These are phyloP conservation scores for Synergus itoensis DNA, from an alignment of 2,888 invertebrate genomes.

Conservation along the genomic window DNA sequence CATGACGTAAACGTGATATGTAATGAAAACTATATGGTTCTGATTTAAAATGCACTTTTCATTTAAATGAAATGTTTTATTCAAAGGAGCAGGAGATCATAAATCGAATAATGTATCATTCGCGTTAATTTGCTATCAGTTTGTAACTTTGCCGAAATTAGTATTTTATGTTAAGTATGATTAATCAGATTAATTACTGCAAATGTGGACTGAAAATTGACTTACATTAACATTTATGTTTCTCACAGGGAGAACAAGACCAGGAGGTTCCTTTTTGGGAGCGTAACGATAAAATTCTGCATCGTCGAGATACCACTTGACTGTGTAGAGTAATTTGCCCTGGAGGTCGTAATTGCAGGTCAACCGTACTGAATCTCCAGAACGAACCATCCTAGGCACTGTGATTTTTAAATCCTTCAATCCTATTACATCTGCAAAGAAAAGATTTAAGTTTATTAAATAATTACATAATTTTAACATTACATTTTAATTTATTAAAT, in stretches of 20 bases:
- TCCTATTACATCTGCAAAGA: conserved; percentile 70
- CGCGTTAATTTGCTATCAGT: neutral
- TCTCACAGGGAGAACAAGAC: conserved; percentile 83
- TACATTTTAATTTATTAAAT: neutral
- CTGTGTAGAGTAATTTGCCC: conserved; percentile 81
- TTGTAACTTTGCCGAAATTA: neutral
- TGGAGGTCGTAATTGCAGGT: conserved; percentile 73
- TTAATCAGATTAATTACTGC: neutral
- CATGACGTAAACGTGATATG: neutral
- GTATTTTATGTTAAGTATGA: neutral
- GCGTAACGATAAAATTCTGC: conserved; percentile 88
- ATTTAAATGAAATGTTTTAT: neutral
- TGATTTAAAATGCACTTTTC: neutral
- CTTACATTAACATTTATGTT: conserved; percentile 88
- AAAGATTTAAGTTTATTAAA: neutral
- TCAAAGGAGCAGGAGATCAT: neutral
- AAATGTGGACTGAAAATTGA: conserved; percentile 59
- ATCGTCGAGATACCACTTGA: conserved; percentile 87
- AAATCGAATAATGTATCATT: neutral
- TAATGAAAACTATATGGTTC: neutral
- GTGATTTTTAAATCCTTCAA: conserved; percentile 72
- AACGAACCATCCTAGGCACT: conserved; percentile 71
- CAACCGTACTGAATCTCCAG: conserved; percentile 72
- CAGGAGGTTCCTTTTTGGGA: conserved; percentile 85
- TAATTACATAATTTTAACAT: neutral